Percentiles rank a stretch among this genome's conserved stretches.
Conservation (phyloP, 2,888 invertebrate genomes). For the Drosophila macrospina region DNA sequence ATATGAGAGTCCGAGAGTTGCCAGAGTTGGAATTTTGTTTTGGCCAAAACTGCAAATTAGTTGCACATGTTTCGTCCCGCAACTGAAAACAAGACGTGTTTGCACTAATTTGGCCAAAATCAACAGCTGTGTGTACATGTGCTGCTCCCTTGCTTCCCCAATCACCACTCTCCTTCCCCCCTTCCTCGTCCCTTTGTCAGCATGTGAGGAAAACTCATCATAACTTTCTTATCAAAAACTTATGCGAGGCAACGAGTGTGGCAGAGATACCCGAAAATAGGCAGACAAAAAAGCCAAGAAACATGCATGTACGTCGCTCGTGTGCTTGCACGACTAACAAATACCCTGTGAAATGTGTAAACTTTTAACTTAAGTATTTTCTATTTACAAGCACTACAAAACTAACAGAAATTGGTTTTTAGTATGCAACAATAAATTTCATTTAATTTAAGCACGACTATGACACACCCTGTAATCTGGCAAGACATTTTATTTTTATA, state of each 20-base stretch:
- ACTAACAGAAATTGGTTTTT: too few relatives aligned
- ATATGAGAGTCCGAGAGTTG: conserved; percentile 31
- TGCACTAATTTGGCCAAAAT: conserved; percentile 81
- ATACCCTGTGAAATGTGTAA: conserved; percentile 7
- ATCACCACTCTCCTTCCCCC: not conserved
- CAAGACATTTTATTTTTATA: too few relatives aligned
- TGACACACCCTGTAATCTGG: not conserved
- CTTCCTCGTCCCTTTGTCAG: not conserved
- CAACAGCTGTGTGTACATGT: conserved; percentile 70
- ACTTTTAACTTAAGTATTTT: not conserved
- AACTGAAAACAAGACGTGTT: conserved; percentile 74
- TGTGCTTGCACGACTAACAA: not conserved
- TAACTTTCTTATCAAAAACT: conserved; percentile 81
- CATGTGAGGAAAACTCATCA: conserved; percentile 74
- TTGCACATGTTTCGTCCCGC: conserved; percentile 74
- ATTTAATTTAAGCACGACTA: not conserved
- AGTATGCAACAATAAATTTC: not conserved
- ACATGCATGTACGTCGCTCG: not conserved
- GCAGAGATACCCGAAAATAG: conserved; percentile 54
- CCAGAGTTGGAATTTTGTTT: conserved; percentile 40
- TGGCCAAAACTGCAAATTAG: conserved; percentile 72
- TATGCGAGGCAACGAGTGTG: conserved; percentile 61
- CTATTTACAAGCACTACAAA: not conserved
- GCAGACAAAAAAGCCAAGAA: conserved; percentile 31
- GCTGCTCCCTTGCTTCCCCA: not conserved